Percentiles rank a stretch among this genome's conserved stretches.
Conservation (phyloP, 30 jellyfish, hydroid and myxozoan species). For the Chrysaora quinquecirrha region DNA sequence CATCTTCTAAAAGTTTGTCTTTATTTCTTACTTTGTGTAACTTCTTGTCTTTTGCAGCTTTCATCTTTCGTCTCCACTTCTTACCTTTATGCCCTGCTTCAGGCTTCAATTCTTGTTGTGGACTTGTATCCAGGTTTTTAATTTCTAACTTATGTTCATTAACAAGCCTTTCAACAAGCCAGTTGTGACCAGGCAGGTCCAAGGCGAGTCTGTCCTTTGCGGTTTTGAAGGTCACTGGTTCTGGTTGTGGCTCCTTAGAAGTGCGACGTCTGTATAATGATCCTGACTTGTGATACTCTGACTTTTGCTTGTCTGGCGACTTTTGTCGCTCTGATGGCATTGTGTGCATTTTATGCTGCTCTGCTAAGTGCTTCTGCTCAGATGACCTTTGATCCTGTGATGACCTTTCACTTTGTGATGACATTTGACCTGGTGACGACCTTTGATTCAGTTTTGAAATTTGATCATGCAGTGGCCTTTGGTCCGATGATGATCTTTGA, state of each 20-base stretch:
- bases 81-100: not conserved
- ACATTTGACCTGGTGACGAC: not conserved
- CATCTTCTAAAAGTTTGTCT: too few species aligned
- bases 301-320: not conserved
- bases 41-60: not conserved
- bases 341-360: too few species aligned
- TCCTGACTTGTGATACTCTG: not conserved
- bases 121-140: constrained; percentile 6
- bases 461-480: not conserved
- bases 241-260: not conserved
- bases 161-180: constrained; percentile 77
- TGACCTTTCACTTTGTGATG: not conserved
- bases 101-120: not conserved
- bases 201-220: constrained; percentile 66
- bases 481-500: not conserved
- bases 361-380: not conserved
- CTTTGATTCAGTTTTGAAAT: not conserved
- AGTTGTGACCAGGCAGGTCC: constrained; percentile 84
- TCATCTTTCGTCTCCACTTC: not conserved
- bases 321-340: not conserved
- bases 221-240: not conserved
- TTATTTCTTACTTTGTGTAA: too few species aligned
- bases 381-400: not conserved
- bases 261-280: not conserved
- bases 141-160: constrained; percentile 57